phyloP scores from a whole-genome alignment of 2,888 invertebrate genomes.

The Nomada fabriciana region DNA sequence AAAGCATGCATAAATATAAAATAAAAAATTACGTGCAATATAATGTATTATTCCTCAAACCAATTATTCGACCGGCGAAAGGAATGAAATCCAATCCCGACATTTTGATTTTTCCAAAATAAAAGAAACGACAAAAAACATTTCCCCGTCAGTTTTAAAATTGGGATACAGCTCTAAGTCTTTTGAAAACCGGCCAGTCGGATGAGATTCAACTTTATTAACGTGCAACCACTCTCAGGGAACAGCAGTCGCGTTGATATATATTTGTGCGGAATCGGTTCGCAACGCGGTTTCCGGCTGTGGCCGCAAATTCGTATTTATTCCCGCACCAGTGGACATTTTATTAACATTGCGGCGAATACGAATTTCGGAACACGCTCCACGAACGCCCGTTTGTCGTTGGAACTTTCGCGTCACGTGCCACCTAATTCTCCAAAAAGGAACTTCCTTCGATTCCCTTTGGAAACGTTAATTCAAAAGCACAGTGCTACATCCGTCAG shows the following conservation, averaged over 20 bases:
- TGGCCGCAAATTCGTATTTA: constrained; percentile 25
- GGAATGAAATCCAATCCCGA: no score
- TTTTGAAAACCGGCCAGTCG: neutral
- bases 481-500: neutral
- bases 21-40: no score
- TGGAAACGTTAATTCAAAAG: neutral
- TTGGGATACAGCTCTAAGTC: neutral
- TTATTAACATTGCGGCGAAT: constrained; percentile 30
- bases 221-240: constrained; percentile 14
- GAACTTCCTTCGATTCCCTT: constrained; percentile 3
- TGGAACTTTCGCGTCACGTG: neutral
- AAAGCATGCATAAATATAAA: no score
- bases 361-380: neutral
- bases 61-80: no score
- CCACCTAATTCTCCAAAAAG: constrained; percentile 9
- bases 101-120: neutral
- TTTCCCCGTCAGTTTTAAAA: neutral
- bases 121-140: neutral
- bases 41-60: no score
- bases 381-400: neutral
- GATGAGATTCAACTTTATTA: constrained; percentile 15
- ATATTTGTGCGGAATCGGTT: constrained; percentile 14
- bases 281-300: constrained; percentile 15
- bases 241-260: constrained; percentile 26
- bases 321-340: constrained; percentile 8